These are phyloP conservation scores for Pocillopora meandrina DNA, from an alignment of 92 coral and sea anemone genomes.

Conservation along the genomic window DNA sequence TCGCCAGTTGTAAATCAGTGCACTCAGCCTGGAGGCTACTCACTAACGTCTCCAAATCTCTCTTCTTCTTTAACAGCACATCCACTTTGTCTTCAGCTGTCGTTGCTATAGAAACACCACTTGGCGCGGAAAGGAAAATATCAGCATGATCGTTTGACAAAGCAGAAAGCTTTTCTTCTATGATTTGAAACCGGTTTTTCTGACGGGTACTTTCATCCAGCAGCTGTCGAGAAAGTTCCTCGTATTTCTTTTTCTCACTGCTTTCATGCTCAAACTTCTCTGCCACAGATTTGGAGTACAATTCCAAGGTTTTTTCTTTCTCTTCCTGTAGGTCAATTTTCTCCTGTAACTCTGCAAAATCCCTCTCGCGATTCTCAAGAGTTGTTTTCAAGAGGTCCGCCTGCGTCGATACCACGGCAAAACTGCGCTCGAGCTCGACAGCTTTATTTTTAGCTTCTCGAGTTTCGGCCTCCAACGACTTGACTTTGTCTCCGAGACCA, in stretches of 20 bases:
- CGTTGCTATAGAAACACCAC: conserved; percentile 65
- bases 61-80: conserved; percentile 51
- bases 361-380: conserved; percentile 66
- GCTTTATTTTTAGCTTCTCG: conserved; percentile 49
- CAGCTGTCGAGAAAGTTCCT: conserved; percentile 47
- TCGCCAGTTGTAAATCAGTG: conserved; percentile 43
- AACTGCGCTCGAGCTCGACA: conserved; percentile 44
- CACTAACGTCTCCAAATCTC: conserved; percentile 57
- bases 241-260: conserved; percentile 54
- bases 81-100: conserved; percentile 70
- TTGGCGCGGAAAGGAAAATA: conserved; percentile 5
- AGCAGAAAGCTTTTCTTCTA: conserved; percentile 60
- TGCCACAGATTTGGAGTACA: conserved; percentile 80
- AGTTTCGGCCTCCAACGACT: conserved; percentile 53
- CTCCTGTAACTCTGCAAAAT: conserved; percentile 63
- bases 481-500: conserved; percentile 51
- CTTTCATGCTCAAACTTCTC: conserved; percentile 75
- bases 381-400: conserved; percentile 55
- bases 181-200: conserved; percentile 35
- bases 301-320: conserved; percentile 72
- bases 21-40: conserved; percentile 57
- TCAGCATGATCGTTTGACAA: conserved; percentile 5
- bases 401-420: conserved; percentile 52
- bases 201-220: conserved; percentile 52
- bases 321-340: conserved; percentile 77